Evolutionary conservation across 2,797 vertebrate genomes (phyloP), one percentile per base, ranked within the genome.

Genomic region (Crenuchus spilurus): DNA sequence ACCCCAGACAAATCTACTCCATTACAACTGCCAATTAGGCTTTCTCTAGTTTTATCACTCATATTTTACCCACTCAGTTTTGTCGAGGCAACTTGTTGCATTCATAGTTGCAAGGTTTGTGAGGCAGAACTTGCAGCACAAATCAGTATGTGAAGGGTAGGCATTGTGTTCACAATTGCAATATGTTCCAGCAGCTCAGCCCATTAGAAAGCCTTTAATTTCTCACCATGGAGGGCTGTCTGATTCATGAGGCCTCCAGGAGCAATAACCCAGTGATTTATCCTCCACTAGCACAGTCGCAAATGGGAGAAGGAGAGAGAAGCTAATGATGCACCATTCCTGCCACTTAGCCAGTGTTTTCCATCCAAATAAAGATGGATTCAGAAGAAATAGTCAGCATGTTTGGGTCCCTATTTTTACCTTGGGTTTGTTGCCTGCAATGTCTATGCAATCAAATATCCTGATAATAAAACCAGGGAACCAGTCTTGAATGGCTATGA

Each of bases 251-350:
- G 77, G 84, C 90, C 89, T 84, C 37, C 24, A 84, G 91, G 89
- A 91, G 85, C 87, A 78, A 88, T 91, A 90, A 91, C 90, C 85
- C 82, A 80, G 78, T 91, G 91, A 92, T 92, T 90, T 91, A 93
- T 91, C 77, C 83, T 76, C 77, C 24, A 73, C 79, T 83, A 81
- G 84, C 77, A 74, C 81, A 72, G 83, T 83, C 83, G 77, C 74
- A 85, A 86, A 70, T 80, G 67, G 70, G 83, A 88, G 87, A 84
- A 82, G 65, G 28, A 77, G 83, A 85, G 85, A 85, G 81, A 77
- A 88, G 85, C 82, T 88, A 89, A 91, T 91, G 89, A 92, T 91
- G 86, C 82, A 90, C 85, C 84, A 81, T 85, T 82, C 72, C 79
- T 85, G 87, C 89, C 87, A 89, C 87, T 92, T 88, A 89, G 89